These are phyloP conservation scores for Xenus cinereus DNA, from an alignment of 2,113 vertebrate species.

Conservation along the genomic window DNA sequence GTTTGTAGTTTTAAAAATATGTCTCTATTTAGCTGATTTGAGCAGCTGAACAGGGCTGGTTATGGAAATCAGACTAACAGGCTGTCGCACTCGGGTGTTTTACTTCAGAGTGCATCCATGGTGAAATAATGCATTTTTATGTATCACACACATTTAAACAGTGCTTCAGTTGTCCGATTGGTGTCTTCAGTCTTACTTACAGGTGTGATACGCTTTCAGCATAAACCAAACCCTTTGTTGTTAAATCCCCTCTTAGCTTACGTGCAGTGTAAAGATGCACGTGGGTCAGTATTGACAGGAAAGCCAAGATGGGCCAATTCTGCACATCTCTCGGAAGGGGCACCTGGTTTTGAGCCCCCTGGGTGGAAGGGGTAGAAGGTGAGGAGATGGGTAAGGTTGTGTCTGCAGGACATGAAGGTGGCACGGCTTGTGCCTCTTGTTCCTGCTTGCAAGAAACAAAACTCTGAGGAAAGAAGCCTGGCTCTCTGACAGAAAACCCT, in stretches of 20 bases:
- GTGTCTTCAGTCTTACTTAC: not conserved
- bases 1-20: conserved; percentile 56
- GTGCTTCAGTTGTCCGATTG: not conserved
- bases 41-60: conserved; percentile 42
- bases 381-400: not conserved
- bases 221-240: not conserved
- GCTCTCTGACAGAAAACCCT: conserved; percentile 46
- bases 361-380: not conserved
- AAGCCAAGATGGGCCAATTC: not conserved
- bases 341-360: not conserved
- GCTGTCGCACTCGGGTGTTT: conserved; percentile 17
- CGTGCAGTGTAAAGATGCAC: not conserved
- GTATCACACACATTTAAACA: not conserved
- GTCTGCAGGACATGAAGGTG: not conserved
- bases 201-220: not conserved
- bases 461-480: conserved; percentile 48
- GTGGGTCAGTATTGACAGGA: not conserved
- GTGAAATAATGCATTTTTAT: not conserved
- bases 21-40: conserved; percentile 58
- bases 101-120: not conserved
- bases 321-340: not conserved
- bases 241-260: not conserved
- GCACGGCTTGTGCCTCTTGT: not conserved
- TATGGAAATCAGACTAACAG: conserved; percentile 51
- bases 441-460: conserved; percentile 51